Percentiles rank a stretch among this genome's conserved stretches.
These are phyloP conservation scores for Drosophila mulleri DNA, from an alignment of 2,888 invertebrate genomes.

Conservation along the genomic window DNA sequence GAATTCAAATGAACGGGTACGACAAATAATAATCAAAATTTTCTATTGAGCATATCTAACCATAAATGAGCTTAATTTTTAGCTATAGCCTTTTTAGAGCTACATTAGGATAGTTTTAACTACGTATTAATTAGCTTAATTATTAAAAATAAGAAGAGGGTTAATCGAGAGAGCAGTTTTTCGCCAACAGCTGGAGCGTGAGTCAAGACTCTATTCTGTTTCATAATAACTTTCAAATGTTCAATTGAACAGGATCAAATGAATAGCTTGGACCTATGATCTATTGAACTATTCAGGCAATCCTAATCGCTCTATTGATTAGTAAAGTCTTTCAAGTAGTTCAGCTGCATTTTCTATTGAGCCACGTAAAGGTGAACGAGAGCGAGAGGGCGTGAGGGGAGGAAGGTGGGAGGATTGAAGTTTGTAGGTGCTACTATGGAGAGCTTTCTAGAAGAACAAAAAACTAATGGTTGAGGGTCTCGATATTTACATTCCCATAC, in stretches of 20 bases:
- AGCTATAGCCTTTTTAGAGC: too few species aligned
- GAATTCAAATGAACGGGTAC: background rate
- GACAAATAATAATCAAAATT: background rate
- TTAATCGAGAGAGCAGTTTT: too few species aligned
- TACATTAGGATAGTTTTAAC: too few species aligned
- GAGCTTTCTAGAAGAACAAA: constrained; percentile 10
- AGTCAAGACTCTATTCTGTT: background rate
- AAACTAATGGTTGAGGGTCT: constrained; percentile 4
- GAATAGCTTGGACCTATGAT: background rate
- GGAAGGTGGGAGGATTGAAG: background rate
- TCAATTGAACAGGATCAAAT: background rate
- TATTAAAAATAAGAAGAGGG: too few species aligned
- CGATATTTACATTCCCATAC: constrained; percentile 7
- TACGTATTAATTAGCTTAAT: too few species aligned
- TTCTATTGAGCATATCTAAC: too few species aligned
- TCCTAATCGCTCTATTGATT: constrained; percentile 2
- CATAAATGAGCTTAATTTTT: too few species aligned
- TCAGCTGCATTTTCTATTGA: background rate
- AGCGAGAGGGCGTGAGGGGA: background rate
- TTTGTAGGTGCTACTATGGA: background rate
- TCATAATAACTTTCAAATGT: background rate
- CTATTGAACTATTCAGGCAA: background rate
- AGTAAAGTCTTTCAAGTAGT: background rate
- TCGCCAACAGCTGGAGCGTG: background rate
- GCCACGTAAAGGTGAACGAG: background rate